Evolutionary conservation across 2,888 invertebrate genomes (phyloP).

Genomic region (Silvanus unidentatus): DNA sequence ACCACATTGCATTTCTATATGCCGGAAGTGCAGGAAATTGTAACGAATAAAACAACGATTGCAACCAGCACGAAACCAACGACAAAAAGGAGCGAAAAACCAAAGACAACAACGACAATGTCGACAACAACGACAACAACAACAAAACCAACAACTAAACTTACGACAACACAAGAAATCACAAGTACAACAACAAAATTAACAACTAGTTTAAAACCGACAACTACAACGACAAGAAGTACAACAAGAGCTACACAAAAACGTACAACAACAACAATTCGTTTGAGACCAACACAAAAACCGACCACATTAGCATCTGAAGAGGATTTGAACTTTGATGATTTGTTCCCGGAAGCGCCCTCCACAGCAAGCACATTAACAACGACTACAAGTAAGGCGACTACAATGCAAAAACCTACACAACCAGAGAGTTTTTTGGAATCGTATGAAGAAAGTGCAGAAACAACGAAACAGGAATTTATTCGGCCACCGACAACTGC

Average conservation of each 20-base stretch:
- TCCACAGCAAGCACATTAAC: background rate
- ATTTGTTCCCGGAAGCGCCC: constrained; percentile 11
- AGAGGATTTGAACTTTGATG: constrained; percentile 6
- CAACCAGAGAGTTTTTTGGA: constrained; percentile 6
- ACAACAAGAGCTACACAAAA: constrained; percentile 2
- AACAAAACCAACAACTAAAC: background rate
- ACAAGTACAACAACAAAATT: background rate
- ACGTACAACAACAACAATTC: constrained; percentile 8
- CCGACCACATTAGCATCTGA: constrained; percentile 7
- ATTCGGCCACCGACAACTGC: background rate
- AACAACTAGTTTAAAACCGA: constrained; percentile 1
- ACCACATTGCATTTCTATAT: constrained; percentile 29
- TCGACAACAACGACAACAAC: constrained; percentile 1
- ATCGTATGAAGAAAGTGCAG: constrained; percentile 6
- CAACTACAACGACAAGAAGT: constrained; percentile 10
- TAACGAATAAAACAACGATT: background rate
- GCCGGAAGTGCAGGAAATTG: constrained; percentile 12
- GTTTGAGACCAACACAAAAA: constrained; percentile 6
- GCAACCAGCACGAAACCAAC: constrained; percentile 3
- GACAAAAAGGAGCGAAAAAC: constrained; percentile 8
- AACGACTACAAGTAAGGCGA: constrained; percentile 5
- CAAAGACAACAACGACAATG: constrained; percentile 6
- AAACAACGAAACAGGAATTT: constrained; percentile 6
- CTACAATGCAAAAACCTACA: constrained; percentile 6
- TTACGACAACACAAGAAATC: background rate